phyloP scores from a whole-genome alignment of 2,113 vertebrate genomes.

The Nothobranchius furzeri region DNA sequence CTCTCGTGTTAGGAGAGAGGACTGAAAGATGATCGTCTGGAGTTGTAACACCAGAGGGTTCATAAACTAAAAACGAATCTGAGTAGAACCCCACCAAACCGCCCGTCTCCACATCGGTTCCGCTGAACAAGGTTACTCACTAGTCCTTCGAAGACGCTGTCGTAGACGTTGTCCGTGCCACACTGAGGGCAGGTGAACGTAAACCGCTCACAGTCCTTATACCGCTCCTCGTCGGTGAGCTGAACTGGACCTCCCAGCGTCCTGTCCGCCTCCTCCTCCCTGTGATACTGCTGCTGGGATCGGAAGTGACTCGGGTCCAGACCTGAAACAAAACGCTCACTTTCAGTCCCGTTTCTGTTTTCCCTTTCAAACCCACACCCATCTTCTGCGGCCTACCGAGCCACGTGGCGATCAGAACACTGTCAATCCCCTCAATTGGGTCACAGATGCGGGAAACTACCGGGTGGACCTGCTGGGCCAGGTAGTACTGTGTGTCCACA shows the following conservation, averaged over 20 bases:
- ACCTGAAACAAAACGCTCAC: slow-evolving; percentile 71
- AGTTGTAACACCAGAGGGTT: no score
- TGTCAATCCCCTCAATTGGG: slow-evolving; percentile 94
- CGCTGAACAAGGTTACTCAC: slow-evolving; percentile 78
- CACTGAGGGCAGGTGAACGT: slow-evolving; percentile 89
- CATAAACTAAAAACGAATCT: no score
- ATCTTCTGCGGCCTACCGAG: slow-evolving; percentile 63
- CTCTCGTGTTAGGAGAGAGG: no score
- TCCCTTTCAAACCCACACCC: neutral
- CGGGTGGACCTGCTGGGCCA: slow-evolving; percentile 95
- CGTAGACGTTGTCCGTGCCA: slow-evolving; percentile 91
- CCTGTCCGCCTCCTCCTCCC: slow-evolving; percentile 90
- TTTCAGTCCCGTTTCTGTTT: neutral
- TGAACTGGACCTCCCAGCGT: slow-evolving; percentile 88
- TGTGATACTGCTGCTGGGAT: slow-evolving; percentile 87
- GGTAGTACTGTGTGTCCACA: slow-evolving; percentile 94
- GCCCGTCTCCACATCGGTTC: no score
- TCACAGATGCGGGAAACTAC: slow-evolving; percentile 97
- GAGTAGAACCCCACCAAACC: no score
- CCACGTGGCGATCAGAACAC: slow-evolving; percentile 92
- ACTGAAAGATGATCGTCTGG: no score
- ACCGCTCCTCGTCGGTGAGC: slow-evolving; percentile 95
- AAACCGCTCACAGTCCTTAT: slow-evolving; percentile 92
- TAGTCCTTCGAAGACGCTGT: slow-evolving; percentile 89
- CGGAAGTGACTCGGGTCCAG: slow-evolving; percentile 94